A percentile compares a stretch with the other conserved stretches of the same genome.
These are phyloP conservation scores for Pachliopta kotzebuea DNA, from an alignment of 2,888 invertebrate genomes.

Conservation along the genomic window DNA sequence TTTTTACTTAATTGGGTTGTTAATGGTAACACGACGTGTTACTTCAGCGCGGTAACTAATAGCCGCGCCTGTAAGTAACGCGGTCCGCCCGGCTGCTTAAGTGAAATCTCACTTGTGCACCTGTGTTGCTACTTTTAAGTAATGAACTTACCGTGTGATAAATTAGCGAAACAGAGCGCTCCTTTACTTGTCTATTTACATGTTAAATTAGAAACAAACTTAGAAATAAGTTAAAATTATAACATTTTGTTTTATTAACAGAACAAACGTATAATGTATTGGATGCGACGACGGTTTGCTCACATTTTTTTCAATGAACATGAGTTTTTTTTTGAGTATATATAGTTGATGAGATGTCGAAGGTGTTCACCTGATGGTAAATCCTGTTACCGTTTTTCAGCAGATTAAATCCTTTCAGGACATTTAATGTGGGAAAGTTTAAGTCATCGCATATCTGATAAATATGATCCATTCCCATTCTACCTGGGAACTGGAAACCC, in stretches of 20 bases:
- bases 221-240: no score
- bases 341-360: no score
- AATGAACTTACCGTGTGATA: constrained; percentile 7
- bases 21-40: not conserved
- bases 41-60: not conserved
- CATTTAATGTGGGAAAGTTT: constrained; percentile 7
- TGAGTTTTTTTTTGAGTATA: no score
- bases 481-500: not conserved
- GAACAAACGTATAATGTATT: no score
- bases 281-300: no score
- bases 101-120: constrained; percentile 21
- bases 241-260: no score
- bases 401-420: not conserved
- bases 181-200: not conserved
- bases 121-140: constrained; percentile 21
- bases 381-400: not conserved
- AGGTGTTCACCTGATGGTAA: no score
- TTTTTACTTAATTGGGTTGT: not conserved
- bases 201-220: not conserved
- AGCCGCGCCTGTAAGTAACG: not conserved
- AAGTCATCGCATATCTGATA: constrained; percentile 3
- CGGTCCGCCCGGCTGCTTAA: constrained; percentile 16
- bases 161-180: constrained; percentile 1
- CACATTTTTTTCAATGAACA: no score
- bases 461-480: constrained; percentile 7